Evolutionary conservation across 2,888 invertebrate species (phyloP), one percentile per base, ranked within the genome.

Genomic region (Conistra vaccinii): DNA sequence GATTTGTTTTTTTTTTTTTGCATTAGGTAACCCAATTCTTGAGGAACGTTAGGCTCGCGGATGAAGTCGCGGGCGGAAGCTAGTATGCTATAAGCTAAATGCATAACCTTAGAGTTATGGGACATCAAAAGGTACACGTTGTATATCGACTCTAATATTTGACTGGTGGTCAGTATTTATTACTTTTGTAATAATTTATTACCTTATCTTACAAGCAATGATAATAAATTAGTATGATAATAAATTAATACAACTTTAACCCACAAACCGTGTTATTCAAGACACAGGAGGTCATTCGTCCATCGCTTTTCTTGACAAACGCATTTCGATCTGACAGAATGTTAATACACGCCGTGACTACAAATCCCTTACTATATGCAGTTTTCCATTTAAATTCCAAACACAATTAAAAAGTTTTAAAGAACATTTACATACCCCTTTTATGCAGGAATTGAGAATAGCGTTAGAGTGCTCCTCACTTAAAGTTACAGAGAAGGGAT

Each of bases 351-450:
- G 7, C 9, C 12, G 5, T 23, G 9, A 10, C 17, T 53, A 20
- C 2, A 9, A 39, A 48, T 39, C 45, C 12, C 39, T 51, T 14
- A n/a, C 23, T 23, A 26, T 2, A 57, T 66, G 45, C 29, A 81
- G 3, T 23, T 62, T 65, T 83, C 12, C 2, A 61, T 72, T 69
- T 66, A 53, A 32, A 55, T 70, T 60, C 29, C 14, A 61, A 76
- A 69, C 60, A 62, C 23, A 78, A 84, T 82, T 72, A 67, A 71
- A 75, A 85, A 84, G 69, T 82, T 85, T 67, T 71, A 78, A 73
- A 57, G 65, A 78, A 63, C 51, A 66, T 58, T 61, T 39, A 60
- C 55, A 69, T 61, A 51, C 3, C 14, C 69, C 51, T 67, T 83
- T 73, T 76, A 72, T 65, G 69, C 53, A 73, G 48, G n/a, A 35